Evolutionary conservation across 37 sponge, comb jelly and placozoan species (phyloP).

Genomic region (Aplysina aerophoba): DNA sequence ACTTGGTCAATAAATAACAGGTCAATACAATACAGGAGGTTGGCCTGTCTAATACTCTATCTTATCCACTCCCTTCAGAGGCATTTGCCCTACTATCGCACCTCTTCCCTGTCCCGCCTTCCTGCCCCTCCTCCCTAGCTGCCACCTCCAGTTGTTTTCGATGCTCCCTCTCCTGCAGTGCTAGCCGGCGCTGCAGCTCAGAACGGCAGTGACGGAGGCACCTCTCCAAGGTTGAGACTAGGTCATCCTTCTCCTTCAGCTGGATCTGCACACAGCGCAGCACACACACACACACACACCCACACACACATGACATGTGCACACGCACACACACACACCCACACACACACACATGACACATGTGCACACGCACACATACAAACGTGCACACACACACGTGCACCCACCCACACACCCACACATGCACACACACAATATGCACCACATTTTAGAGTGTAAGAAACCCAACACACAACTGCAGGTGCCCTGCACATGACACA

Average conservation of each 20-base stretch:
- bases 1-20: neutral
- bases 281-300: slow-evolving; percentile 11
- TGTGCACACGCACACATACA: neutral
- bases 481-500: no score
- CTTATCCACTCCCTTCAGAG: neutral
- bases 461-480: no score
- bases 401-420: no score
- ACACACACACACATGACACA: slow-evolving; percentile 10
- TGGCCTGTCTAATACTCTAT: neutral
- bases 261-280: slow-evolving; percentile 21
- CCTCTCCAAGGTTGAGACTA: slow-evolving; percentile 7
- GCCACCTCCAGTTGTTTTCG: neutral
- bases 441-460: no score
- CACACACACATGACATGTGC: slow-evolving; percentile 47
- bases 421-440: no score
- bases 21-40: no score
- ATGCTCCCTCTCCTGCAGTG: slow-evolving; percentile 3
- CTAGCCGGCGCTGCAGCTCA: neutral
- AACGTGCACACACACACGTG: neutral
- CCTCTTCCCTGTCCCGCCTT: no score
- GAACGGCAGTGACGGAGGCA: slow-evolving; percentile 13
- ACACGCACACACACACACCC: slow-evolving; percentile 35
- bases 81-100: slow-evolving; percentile 3
- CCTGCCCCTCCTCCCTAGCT: no score
- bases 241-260: slow-evolving; percentile 24